These are phyloP conservation scores for Xenopus borealis DNA, from an alignment of 2,113 vertebrate species.

Conservation along the genomic window DNA sequence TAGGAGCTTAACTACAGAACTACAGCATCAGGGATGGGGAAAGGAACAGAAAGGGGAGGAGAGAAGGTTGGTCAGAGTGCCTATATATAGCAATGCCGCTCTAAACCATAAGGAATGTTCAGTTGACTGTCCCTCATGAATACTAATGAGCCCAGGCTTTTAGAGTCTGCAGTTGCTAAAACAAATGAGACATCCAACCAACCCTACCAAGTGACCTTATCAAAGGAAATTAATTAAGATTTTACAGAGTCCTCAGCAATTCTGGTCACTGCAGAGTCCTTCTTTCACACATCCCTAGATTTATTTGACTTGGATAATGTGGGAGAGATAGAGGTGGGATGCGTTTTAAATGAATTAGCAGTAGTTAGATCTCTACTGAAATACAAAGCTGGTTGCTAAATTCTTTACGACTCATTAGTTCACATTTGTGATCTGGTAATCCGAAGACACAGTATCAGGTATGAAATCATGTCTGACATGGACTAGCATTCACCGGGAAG, in stretches of 20 bases:
- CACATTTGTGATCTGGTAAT: too few species aligned
- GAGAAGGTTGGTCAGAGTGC: conserved; percentile 30
- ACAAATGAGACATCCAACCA: conserved; percentile 52
- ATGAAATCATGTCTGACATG: too few species aligned
- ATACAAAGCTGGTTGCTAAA: too few species aligned
- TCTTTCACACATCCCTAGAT: neutral
- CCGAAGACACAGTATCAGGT: too few species aligned
- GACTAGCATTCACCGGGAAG: too few species aligned
- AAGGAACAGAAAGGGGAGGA: conserved; percentile 18
- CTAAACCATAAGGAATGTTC: conserved; percentile 55
- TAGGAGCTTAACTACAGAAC: conserved; percentile 23
- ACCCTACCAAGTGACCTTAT: conserved; percentile 48
- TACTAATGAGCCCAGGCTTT: conserved; percentile 52
- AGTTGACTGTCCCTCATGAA: conserved; percentile 44
- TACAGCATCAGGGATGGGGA: conserved; percentile 17
- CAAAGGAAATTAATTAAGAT: conserved; percentile 51
- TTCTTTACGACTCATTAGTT: too few species aligned
- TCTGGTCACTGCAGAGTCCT: conserved; percentile 36
- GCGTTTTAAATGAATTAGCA: neutral
- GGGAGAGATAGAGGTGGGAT: neutral
- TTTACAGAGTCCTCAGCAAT: conserved; percentile 42
- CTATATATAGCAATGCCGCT: conserved; percentile 58
- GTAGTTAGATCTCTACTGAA: too few species aligned
- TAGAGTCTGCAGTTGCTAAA: conserved; percentile 52
- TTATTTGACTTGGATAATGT: neutral